Conservation (phyloP, 2,888 invertebrate genomes). For the Scelioninae gen. 1 region DNA sequence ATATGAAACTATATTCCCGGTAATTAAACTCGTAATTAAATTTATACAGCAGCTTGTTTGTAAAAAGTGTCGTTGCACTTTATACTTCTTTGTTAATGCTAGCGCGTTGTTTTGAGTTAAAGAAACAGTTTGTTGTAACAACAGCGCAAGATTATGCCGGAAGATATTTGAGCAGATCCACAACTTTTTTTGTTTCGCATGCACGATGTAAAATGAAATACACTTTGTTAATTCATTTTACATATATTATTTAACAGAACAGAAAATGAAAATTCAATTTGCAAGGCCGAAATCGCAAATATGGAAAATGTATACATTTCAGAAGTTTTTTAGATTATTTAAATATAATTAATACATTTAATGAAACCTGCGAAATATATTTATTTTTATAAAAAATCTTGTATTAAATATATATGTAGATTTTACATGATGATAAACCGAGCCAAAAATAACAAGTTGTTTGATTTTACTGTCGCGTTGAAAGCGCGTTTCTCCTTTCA, state of each 20-base stretch:
- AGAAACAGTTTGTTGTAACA: conserved; percentile 42
- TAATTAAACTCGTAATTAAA: conserved; percentile 26
- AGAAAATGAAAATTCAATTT: too few relatives aligned
- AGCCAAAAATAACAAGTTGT: conserved; percentile 53
- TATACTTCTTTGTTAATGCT: conserved; percentile 56
- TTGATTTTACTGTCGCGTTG: conserved; percentile 44
- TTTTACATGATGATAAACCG: not conserved
- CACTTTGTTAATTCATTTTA: too few relatives aligned
- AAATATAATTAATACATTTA: too few relatives aligned
- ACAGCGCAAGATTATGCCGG: too few relatives aligned
- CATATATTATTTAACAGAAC: too few relatives aligned
- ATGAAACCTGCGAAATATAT: too few relatives aligned
- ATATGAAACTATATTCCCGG: conserved; percentile 27
- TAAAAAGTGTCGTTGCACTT: conserved; percentile 58
- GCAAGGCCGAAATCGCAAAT: too few relatives aligned
- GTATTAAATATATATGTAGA: not conserved
- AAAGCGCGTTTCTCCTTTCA: conserved; percentile 38
- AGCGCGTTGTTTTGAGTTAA: conserved; percentile 32
- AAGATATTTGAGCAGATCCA: too few relatives aligned
- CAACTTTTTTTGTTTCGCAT: too few relatives aligned
- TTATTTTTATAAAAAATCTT: conserved; percentile 25
- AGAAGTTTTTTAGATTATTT: too few relatives aligned
- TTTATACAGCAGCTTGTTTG: conserved; percentile 35
- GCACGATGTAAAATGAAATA: too few relatives aligned
- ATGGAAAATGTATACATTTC: too few relatives aligned